Base-by-base conservation (phyloP, 2,113 vertebrate genomes). In the Origma solitaria region DNA sequence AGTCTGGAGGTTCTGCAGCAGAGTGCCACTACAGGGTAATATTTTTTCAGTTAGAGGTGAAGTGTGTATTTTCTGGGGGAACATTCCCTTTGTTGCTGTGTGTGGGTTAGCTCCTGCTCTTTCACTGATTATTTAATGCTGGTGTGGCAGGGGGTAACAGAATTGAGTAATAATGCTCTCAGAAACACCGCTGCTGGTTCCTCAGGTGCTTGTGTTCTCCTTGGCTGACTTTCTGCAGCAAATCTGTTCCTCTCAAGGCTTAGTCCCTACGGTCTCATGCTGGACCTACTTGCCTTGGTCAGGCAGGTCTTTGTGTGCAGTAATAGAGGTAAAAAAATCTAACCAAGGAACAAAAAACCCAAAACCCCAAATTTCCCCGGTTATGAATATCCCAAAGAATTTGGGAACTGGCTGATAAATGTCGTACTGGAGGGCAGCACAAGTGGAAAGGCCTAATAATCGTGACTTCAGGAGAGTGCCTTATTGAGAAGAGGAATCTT, bases 391-490 rank as follows among this genome's bases (percentile, higher is more conserved):
- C 49, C 12, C 40, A 24, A 35, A 53, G 35, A 65, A 58, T 28
- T 7, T 75, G 25, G 17, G 17, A 58, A n/a, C 15, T 35, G 22
- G 11, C 42, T 49, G 28, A 8, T 31, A 45, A 65, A 18, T 27
- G 9, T 61, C 27, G 51, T 70, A 20, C 13, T 4, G 3, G 21
- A 75, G 23, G 45, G 25, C 19, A 57, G 40, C 15, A 15, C 7
- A 73, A 81, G 28, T 31, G 23, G 45, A 64, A 82, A 78, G 42
- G 11, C 23, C 17, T 71, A 40, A 76, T n/a, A 58, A 33, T 86
- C 0, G 0, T 47, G 44, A 15, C 6, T 12, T 68, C 50, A 54
- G 25, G 33, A 77, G 10, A 68, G 25, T 40, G 12, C 10, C 16
- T 62, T 58, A 21, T 25, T 27, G 27, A 6, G 53, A 44, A 45